Evolutionary conservation across 2,888 invertebrate genomes (phyloP).

Genomic region (Nephrotoma appendiculata): DNA sequence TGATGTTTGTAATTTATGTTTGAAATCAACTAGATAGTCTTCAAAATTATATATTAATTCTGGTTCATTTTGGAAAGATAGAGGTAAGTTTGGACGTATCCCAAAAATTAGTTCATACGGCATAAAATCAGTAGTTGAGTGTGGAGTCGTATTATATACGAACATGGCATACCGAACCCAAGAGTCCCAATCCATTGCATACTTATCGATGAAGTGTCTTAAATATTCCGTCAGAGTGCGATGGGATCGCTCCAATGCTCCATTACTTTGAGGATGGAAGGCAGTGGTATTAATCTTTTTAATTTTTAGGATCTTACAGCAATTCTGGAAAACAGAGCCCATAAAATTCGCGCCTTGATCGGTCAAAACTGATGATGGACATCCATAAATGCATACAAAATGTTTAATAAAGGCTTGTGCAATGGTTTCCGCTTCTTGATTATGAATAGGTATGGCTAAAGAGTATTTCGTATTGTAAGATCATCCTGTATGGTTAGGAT

Average conservation of each 20-base stretch:
- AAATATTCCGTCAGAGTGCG: slow-evolving; percentile 19
- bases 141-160: slow-evolving; percentile 20
- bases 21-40: slow-evolving; percentile 12
- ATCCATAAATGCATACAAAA: not conserved
- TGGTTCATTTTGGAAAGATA: slow-evolving; percentile 12
- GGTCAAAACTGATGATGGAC: not conserved
- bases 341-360: not conserved
- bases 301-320: too few species aligned
- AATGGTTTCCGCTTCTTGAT: slow-evolving; percentile 20
- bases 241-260: slow-evolving; percentile 14
- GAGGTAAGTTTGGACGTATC: slow-evolving; percentile 19
- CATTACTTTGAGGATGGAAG: too few species aligned
- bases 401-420: slow-evolving; percentile 12
- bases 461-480: slow-evolving; percentile 22
- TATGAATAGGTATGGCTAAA: slow-evolving; percentile 18
- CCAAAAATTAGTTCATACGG: slow-evolving; percentile 25
- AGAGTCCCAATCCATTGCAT: slow-evolving; percentile 20
- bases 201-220: slow-evolving; percentile 17
- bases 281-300: too few species aligned
- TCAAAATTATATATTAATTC: slow-evolving; percentile 14
- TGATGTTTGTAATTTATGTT: not conserved
- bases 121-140: slow-evolving; percentile 20
- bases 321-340: not conserved
- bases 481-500: slow-evolving; percentile 22
- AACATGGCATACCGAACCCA: slow-evolving; percentile 20